Conservation (phyloP, 2,113 vertebrate genomes). For the Herpetotheres cachinnans region DNA sequence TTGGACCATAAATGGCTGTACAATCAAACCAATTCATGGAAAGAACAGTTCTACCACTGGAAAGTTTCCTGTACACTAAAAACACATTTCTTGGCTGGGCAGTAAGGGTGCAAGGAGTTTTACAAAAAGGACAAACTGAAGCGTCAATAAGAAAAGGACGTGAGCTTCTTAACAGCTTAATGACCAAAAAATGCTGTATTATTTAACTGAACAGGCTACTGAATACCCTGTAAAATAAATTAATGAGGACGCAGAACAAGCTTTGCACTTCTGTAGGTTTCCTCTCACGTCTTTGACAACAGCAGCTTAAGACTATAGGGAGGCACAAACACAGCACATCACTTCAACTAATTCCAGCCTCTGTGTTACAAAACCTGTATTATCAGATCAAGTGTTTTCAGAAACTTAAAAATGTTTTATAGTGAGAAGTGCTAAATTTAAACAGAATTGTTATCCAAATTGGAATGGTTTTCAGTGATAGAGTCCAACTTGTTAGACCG, state of each 20-base stretch:
- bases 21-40: neutral
- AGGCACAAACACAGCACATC: neutral
- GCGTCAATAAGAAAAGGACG: neutral
- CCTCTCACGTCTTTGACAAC: neutral
- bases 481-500: constrained; percentile 39
- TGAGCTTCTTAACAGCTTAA: neutral
- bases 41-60: neutral
- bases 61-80: constrained; percentile 1
- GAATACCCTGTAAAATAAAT: neutral
- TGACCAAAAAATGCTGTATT: neutral
- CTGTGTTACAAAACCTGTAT: neutral
- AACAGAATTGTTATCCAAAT: neutral
- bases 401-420: constrained; percentile 8
- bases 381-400: constrained; percentile 25
- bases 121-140: neutral
- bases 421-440: neutral
- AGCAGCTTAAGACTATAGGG: constrained; percentile 11
- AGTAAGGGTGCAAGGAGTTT: neutral
- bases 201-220: neutral
- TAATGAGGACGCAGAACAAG: neutral
- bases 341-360: neutral
- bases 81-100: neutral
- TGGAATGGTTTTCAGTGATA: constrained; percentile 51
- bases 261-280: neutral
- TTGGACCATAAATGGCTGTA: neutral